A percentile compares a stretch with the other conserved stretches of the same genome.
Conservation (phyloP, 2,888 invertebrate genomes). For the Melanargia galathea region DNA sequence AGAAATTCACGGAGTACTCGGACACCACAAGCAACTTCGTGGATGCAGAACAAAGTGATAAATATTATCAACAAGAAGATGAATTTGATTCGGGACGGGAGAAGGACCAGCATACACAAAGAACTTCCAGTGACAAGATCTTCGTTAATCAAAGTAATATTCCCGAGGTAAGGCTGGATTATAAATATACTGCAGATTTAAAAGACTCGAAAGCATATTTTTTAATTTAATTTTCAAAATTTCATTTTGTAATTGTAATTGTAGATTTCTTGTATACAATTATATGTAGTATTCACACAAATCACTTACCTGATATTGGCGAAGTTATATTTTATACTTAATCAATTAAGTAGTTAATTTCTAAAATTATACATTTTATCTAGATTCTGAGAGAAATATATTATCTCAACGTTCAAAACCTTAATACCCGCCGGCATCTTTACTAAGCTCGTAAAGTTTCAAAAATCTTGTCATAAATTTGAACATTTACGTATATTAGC, state of each 20-base stretch:
- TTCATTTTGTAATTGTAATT: too few relatives aligned
- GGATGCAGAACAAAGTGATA: constrained; percentile 8
- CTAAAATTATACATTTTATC: neutral
- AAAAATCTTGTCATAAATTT: constrained; percentile 9
- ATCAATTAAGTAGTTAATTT: too few relatives aligned
- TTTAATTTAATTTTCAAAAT: too few relatives aligned
- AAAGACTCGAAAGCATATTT: too few relatives aligned
- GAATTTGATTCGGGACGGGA: neutral
- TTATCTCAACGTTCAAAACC: neutral
- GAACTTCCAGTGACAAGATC: neutral
- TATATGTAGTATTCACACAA: too few relatives aligned
- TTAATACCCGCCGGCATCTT: neutral
- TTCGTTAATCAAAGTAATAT: neutral
- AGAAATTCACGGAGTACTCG: constrained; percentile 54
- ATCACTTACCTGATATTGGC: too few relatives aligned
- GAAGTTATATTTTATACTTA: too few relatives aligned
- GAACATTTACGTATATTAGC: neutral
- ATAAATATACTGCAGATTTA: neutral
- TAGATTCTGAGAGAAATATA: neutral
- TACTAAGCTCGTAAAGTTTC: neutral
- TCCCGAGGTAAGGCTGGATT: neutral
- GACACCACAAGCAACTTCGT: constrained; percentile 13
- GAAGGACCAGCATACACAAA: neutral
- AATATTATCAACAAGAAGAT: neutral
- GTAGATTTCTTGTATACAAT: too few relatives aligned